Conservation (phyloP, 2,797 vertebrate species). For the Rhinogobio ventralis region DNA sequence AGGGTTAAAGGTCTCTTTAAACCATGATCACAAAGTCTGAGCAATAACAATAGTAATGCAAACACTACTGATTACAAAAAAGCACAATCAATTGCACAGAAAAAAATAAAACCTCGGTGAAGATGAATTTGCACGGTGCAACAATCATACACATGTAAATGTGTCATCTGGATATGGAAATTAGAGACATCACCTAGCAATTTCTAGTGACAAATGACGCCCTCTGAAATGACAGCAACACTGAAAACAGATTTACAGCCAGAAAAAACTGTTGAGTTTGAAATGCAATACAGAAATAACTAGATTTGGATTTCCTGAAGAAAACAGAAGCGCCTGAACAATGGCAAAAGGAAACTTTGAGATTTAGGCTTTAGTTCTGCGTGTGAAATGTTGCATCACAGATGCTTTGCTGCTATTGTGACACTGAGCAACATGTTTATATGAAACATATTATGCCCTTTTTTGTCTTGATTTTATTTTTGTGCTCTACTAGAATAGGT, state of each 20-base stretch:
- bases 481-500: neutral
- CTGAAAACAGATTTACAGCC: conserved; percentile 26
- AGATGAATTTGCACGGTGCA: neutral
- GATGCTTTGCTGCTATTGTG: neutral
- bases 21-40: neutral
- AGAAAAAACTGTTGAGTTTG: neutral
- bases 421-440: neutral
- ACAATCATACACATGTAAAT: conserved; percentile 20
- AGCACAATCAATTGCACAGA: neutral
- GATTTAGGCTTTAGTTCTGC: neutral
- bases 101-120: neutral
- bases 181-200: conserved; percentile 28
- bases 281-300: conserved; percentile 19
- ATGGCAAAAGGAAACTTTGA: neutral
- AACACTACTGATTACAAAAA: neutral
- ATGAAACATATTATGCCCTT: neutral
- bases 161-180: conserved; percentile 43
- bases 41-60: neutral
- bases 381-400: neutral
- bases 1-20: neutral
- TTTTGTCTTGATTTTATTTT: neutral
- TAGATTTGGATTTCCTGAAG: conserved; percentile 12
- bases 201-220: conserved; percentile 26
- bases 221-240: conserved; percentile 16
- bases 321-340: neutral